Conservation (phyloP, 1,140 invertebrate genomes). For the Varroa destructor region DNA sequence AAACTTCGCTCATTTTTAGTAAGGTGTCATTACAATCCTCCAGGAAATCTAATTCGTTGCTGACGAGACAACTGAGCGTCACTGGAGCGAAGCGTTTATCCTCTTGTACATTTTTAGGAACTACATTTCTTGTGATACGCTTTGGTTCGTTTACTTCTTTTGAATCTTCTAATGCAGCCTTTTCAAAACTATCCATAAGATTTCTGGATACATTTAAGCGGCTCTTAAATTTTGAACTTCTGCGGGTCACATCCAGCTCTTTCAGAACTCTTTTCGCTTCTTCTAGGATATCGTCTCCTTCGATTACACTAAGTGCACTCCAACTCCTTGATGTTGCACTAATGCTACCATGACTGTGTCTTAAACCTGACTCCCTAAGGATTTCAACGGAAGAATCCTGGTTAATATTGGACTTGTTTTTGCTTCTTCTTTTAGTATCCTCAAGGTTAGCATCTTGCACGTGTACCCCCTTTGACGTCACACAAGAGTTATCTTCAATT, state of each 20-base stretch:
- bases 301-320: background rate
- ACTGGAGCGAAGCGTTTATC: background rate
- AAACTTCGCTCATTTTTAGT: slow-evolving; percentile 21
- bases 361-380: background rate
- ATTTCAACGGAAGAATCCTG: too few species aligned
- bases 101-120: background rate
- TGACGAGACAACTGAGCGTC: background rate
- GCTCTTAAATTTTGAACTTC: background rate
- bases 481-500: background rate
- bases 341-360: background rate
- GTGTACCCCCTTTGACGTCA: background rate
- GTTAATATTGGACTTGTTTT: too few species aligned
- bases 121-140: too few species aligned
- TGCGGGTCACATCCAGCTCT: background rate
- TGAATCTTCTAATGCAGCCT: background rate
- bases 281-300: slow-evolving; percentile 25
- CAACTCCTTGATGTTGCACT: background rate
- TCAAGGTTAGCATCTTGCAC: background rate
- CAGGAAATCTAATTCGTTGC: slow-evolving; percentile 21
- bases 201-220: slow-evolving; percentile 10
- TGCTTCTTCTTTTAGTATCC: background rate
- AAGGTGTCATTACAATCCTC: slow-evolving; percentile 21
- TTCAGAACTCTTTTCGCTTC: slow-evolving; percentile 1
- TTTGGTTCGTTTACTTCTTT: too few species aligned
- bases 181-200: slow-evolving; percentile 10